Evolutionary conservation across 2,888 invertebrate species (phyloP).

Genomic region (Phymatocera aterrima): DNA sequence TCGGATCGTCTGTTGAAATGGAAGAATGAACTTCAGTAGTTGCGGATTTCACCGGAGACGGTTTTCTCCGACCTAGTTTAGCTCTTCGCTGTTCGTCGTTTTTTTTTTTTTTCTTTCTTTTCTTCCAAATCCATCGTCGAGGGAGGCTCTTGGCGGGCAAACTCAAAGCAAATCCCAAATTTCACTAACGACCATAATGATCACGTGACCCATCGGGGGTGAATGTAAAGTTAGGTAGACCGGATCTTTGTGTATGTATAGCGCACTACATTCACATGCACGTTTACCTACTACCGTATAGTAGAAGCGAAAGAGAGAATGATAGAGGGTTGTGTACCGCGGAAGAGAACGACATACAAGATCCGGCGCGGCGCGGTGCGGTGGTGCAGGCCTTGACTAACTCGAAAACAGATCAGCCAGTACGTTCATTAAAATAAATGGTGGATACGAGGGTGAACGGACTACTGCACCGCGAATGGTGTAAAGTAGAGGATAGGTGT

Average conservation of each 20-base stretch:
- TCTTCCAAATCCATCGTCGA: neutral
- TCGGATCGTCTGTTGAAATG: no score
- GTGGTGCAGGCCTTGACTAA: conserved; percentile 12
- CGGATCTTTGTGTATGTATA: neutral
- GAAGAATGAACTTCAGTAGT: no score
- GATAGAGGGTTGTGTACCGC: neutral
- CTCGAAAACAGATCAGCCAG: conserved; percentile 45
- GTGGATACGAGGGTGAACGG: conserved; percentile 47
- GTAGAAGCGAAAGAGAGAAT: neutral
- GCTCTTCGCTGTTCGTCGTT: neutral
- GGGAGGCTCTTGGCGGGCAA: neutral
- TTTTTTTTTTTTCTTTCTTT: neutral
- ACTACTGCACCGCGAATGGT: conserved; percentile 30
- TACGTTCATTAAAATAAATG: conserved; percentile 63
- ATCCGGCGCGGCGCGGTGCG: neutral
- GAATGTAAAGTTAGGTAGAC: neutral
- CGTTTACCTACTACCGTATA: neutral
- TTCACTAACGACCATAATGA: conserved; percentile 36
- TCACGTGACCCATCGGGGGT: conserved; percentile 32
- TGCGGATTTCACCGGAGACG: neutral
- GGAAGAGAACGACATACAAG: neutral
- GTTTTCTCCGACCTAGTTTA: neutral
- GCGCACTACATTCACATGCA: neutral
- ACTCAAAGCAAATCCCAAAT: conserved; percentile 40
- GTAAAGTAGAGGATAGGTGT: no score